A percentile compares a stretch with the other conserved stretches of the same genome.
These are phyloP conservation scores for Globia sparganii DNA, from an alignment of 2,888 invertebrate genomes.

Conservation along the genomic window DNA sequence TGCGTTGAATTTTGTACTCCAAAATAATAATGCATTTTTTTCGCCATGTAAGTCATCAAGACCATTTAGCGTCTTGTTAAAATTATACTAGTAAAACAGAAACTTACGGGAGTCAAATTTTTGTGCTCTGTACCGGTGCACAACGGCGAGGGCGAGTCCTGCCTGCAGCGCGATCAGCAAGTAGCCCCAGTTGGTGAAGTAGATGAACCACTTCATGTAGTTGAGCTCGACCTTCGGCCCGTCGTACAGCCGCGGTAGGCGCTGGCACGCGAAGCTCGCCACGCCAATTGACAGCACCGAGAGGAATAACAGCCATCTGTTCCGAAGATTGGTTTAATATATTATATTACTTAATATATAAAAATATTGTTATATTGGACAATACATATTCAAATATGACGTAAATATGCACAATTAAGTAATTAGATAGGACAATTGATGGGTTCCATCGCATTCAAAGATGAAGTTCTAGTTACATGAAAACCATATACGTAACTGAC, in stretches of 20 bases:
- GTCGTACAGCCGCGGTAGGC: slow-evolving; percentile 80
- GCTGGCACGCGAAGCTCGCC: slow-evolving; percentile 85
- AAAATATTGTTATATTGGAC: not conserved
- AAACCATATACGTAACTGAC: not conserved
- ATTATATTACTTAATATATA: not conserved
- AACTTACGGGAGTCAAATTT: slow-evolving; percentile 81
- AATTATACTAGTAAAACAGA: not conserved
- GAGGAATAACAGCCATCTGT: slow-evolving; percentile 90
- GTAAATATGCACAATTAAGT: slow-evolving; percentile 6
- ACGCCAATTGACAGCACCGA: slow-evolving; percentile 86
- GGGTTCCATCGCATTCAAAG: not conserved
- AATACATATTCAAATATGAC: not conserved
- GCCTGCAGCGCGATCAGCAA: slow-evolving; percentile 91
- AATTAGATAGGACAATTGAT: not conserved
- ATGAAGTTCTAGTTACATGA: not conserved
- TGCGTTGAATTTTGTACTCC: not conserved
- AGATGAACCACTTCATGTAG: slow-evolving; percentile 92
- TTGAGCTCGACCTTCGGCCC: slow-evolving; percentile 83
- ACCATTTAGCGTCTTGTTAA: not conserved
- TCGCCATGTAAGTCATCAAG: not conserved
- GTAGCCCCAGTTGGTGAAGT: slow-evolving; percentile 94
- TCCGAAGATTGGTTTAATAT: slow-evolving; percentile 7
- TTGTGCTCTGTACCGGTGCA: slow-evolving; percentile 84
- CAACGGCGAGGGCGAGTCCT: slow-evolving; percentile 88
- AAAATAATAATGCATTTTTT: not conserved